phyloP scores from a whole-genome alignment of 2,113 vertebrate species.

The Tretioscincus oriximinensis region DNA sequence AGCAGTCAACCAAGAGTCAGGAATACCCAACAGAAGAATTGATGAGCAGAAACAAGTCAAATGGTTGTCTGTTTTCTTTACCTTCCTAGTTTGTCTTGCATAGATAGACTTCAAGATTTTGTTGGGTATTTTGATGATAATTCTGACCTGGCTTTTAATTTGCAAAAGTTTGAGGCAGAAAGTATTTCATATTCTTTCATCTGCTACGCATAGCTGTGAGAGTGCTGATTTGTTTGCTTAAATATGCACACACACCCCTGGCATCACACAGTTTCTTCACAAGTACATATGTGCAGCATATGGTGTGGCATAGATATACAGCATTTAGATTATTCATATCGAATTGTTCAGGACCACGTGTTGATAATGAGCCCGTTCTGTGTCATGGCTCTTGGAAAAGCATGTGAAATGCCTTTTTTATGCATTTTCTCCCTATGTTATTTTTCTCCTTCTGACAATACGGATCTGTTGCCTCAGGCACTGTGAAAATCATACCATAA shows the following conservation, averaged over 20 bases:
- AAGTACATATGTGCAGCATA: constrained; percentile 64
- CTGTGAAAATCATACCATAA: constrained; percentile 73
- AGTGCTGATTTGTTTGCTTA: constrained; percentile 13
- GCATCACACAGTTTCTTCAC: constrained; percentile 55
- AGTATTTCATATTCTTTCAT: neutral
- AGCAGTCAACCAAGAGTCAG: no score
- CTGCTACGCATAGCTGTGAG: neutral
- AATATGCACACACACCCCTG: constrained; percentile 9
- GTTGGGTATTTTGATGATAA: neutral
- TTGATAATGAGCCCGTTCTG: constrained; percentile 74
- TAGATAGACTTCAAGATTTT: neutral
- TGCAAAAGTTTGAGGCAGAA: neutral
- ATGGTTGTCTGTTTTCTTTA: no score
- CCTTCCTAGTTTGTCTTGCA: no score
- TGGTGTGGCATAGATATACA: constrained; percentile 53
- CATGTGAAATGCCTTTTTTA: constrained; percentile 70
- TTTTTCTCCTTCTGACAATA: constrained; percentile 72
- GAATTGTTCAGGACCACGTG: constrained; percentile 68
- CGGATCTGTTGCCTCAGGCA: constrained; percentile 74
- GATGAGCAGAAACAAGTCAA: no score
- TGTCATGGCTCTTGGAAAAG: constrained; percentile 66
- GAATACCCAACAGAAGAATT: no score
- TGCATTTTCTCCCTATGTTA: constrained; percentile 63
- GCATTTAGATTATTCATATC: constrained; percentile 61
- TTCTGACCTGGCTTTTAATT: neutral